These are phyloP conservation scores for Graptemys geographica DNA, from an alignment of 2,797 vertebrate species.

Conservation along the genomic window DNA sequence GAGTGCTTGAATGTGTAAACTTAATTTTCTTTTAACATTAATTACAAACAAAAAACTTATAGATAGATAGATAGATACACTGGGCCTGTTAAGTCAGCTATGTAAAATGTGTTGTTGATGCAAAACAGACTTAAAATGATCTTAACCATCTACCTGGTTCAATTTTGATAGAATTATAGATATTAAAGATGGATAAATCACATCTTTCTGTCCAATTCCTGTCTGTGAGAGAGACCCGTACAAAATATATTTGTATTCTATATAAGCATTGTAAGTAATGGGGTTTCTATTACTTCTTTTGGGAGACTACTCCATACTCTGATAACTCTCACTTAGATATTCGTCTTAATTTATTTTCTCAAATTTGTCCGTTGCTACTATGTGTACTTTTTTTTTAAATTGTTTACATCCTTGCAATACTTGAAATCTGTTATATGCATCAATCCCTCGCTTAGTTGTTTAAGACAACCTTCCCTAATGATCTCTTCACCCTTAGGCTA, in stretches of 20 bases:
- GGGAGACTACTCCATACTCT: background rate
- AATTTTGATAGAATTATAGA: background rate
- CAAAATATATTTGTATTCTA: background rate
- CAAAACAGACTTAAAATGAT: background rate
- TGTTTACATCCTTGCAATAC: background rate
- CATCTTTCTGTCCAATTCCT: background rate
- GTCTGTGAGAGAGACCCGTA: constrained; percentile 6
- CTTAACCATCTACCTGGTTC: background rate
- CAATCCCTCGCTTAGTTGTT: constrained; percentile 49
- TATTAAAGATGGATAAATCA: background rate
- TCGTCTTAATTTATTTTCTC: background rate
- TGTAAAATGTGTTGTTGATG: background rate
- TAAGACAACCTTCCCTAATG: constrained; percentile 47
- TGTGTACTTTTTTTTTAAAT: background rate
- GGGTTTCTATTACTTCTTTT: background rate
- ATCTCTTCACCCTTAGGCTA: background rate
- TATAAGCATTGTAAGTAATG: background rate
- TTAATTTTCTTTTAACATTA: too few species aligned
- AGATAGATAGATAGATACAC: background rate
- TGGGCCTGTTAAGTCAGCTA: background rate
- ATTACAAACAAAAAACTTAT: too few species aligned
- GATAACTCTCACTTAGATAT: background rate
- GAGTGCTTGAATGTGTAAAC: too few species aligned
- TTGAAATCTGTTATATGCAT: background rate
- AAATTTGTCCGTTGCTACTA: background rate